Conservation (phyloP, 2,888 invertebrate species). For the Macropis europaea region DNA sequence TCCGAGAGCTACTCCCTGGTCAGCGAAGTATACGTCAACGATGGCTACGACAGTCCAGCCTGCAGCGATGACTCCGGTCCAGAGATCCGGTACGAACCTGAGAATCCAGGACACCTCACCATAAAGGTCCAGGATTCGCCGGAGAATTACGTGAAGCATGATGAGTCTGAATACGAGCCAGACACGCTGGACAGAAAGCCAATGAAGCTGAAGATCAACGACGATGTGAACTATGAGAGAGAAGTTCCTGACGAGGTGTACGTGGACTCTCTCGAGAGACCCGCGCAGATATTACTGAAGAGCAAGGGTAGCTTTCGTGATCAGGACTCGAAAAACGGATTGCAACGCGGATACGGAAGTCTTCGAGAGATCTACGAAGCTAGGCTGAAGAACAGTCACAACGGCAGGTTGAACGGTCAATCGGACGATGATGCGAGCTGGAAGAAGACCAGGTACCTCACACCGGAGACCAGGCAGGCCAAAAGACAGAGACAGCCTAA, state of each 20-base stretch:
- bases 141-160: conserved; percentile 87
- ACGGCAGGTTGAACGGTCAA: conserved; percentile 54
- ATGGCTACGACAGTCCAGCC: conserved; percentile 82
- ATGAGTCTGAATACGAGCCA: conserved; percentile 92
- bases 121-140: conserved; percentile 92
- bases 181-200: conserved; percentile 92
- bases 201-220: conserved; percentile 81
- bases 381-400: conserved; percentile 61
- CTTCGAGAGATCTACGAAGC: conserved; percentile 88
- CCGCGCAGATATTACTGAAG: conserved; percentile 83
- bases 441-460: conserved; percentile 79
- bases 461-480: conserved; percentile 87
- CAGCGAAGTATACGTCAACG: conserved; percentile 90
- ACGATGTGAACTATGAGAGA: conserved; percentile 76
- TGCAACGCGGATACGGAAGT: conserved; percentile 83
- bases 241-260: conserved; percentile 77
- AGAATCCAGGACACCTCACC: conserved; percentile 89
- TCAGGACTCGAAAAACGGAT: conserved; percentile 73
- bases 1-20: conserved; percentile 85
- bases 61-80: conserved; percentile 82
- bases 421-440: conserved; percentile 61
- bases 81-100: conserved; percentile 82
- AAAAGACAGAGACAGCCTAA: conserved; percentile 85
- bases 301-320: conserved; percentile 88
- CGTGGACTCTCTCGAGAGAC: conserved; percentile 82